Base-by-base conservation (phyloP, 2,888 invertebrate species). In the Apocheima hispidaria region DNA sequence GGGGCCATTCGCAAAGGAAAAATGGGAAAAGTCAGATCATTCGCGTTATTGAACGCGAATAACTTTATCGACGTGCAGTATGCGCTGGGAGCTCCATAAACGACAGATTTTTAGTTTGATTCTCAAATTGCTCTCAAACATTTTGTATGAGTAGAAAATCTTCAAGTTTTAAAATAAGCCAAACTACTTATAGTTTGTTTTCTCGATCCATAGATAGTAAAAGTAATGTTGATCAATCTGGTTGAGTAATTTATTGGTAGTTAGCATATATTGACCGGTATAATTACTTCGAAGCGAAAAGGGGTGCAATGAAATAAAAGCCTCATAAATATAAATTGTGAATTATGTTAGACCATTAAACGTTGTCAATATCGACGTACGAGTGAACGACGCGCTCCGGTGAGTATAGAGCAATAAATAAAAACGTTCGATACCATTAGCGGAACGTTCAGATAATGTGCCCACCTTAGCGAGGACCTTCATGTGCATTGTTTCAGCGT, bases 1-100 rank as follows among this genome's bases (percentile, higher is more conserved):
- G 77, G 74, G 78, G 75, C 75, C 78, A 82, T 82, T 84, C 73
- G 81, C 79, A 80, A 83, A 86, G 86, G 86, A 90, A 91, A 92
- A 92, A 88, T 86, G 88, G 84, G 85, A 86, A 91, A 91, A 91
- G 85, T 90, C 89, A 85, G 86, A 90, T 90, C 88, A 87, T 90
- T 88, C 84, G 83, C 84, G 83, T 88, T 91, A 90, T 90, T 89
- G 90, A 91, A 89, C 90, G 85, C 81, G 86, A 88, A 91, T 88
- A 90, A 87, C 83, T 90, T 90, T 89, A 88, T 88, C 79, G 82
- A 81, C 78, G 83, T 88, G 86, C 86, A 87, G 82, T 83, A 80
- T 87, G 83, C 82, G 79, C 63, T 49, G 44, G 52, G 57, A 56
- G 43, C 62, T 62, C 51, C 60, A 52, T 41, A 55, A 55, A 56